Evolutionary conservation across 2,888 invertebrate genomes (phyloP).

Genomic region (Chesias legatella): DNA sequence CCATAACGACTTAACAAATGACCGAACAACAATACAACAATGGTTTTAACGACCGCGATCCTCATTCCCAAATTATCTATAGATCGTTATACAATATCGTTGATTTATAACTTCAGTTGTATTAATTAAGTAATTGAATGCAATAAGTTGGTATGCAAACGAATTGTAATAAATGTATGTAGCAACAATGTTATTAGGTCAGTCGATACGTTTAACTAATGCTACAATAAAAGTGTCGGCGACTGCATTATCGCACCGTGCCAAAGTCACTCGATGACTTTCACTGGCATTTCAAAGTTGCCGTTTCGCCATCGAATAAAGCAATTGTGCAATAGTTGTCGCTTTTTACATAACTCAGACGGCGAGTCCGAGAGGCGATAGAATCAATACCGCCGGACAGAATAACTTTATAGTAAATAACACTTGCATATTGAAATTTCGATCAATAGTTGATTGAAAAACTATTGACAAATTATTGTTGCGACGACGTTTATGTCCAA

Average conservation of each 20-base stretch:
- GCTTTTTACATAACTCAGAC: conserved; percentile 71
- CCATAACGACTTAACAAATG: conserved; percentile 34
- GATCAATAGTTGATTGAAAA: conserved; percentile 11
- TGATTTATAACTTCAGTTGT: conserved; percentile 11
- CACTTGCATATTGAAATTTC: conserved; percentile 20
- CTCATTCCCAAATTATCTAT: conserved; percentile 36
- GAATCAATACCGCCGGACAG: conserved; percentile 28
- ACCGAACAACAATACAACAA: conserved; percentile 30
- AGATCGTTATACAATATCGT: conserved; percentile 20
- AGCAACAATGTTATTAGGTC: conserved; percentile 9
- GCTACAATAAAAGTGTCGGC: conserved; percentile 28
- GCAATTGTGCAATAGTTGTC: conserved; percentile 76
- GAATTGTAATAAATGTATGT: conserved; percentile 1
- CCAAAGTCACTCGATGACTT: conserved; percentile 75
- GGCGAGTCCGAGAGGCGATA: conserved; percentile 33
- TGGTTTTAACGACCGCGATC: conserved; percentile 42
- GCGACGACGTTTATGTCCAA: too few species aligned
- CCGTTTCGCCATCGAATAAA: conserved; percentile 76
- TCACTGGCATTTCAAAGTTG: conserved; percentile 73
- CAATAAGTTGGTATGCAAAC: neutral
- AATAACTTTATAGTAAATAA: conserved; percentile 23
- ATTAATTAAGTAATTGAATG: conserved; percentile 8
- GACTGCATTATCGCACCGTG: conserved; percentile 47
- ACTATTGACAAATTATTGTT: neutral
- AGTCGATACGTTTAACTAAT: conserved; percentile 19